phyloP scores from a whole-genome alignment of 2,113 vertebrate species.

The Pogona vitticeps region DNA sequence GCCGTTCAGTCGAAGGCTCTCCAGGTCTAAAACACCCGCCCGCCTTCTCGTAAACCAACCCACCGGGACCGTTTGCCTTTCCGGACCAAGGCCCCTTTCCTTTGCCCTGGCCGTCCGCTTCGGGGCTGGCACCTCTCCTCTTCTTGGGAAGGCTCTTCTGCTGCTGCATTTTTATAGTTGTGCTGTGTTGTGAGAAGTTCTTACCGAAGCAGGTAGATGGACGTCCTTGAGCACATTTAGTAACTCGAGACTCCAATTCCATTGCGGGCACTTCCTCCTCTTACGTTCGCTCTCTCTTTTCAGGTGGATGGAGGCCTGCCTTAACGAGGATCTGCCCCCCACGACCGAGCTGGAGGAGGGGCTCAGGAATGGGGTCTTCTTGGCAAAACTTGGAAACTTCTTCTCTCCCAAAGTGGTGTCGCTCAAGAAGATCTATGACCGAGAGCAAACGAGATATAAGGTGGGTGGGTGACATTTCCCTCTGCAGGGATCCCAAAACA shows the following conservation, averaged over 20 bases:
- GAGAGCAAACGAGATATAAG: slow-evolving; percentile 96
- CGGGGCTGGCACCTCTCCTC: not conserved
- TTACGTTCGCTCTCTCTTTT: not conserved
- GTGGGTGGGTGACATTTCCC: slow-evolving; percentile 73
- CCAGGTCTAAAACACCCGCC: no score
- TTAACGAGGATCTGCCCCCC: slow-evolving; percentile 92
- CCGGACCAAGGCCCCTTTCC: no score
- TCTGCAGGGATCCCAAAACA: no score
- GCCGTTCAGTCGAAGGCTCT: no score
- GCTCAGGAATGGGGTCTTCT: slow-evolving; percentile 93
- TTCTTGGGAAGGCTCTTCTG: not conserved
- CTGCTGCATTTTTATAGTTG: not conserved
- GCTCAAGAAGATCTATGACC: slow-evolving; percentile 97
- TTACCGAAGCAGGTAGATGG: no score
- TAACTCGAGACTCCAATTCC: not conserved
- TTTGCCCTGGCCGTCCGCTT: no score
- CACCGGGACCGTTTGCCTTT: no score
- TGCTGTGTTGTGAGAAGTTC: no score
- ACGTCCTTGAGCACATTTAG: no score
- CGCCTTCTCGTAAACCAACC: no score
- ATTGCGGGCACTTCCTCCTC: not conserved
- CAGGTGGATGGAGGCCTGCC: slow-evolving; percentile 98
- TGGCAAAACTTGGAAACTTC: slow-evolving; percentile 97
- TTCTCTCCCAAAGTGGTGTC: slow-evolving; percentile 95
- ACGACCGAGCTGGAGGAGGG: slow-evolving; percentile 98